Conservation (phyloP, 2,888 invertebrate genomes). For the Nomada lathburiana region DNA sequence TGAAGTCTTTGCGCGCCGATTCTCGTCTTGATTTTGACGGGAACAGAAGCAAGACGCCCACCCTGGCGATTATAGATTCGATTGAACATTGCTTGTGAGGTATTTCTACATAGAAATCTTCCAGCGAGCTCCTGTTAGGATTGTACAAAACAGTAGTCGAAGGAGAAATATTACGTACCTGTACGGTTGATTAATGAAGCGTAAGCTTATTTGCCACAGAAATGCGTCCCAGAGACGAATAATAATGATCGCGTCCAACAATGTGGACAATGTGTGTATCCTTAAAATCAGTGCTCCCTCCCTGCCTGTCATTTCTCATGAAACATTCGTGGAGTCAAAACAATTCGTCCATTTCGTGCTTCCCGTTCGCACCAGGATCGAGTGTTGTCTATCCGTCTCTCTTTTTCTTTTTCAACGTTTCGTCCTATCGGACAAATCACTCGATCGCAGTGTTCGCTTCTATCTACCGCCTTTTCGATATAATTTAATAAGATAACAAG, state of each 20-base stretch:
- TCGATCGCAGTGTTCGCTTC: slow-evolving; percentile 31
- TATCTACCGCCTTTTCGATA: slow-evolving; percentile 50
- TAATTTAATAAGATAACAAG: slow-evolving; percentile 79
- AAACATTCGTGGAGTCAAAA: slow-evolving; percentile 48
- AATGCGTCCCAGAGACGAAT: not conserved
- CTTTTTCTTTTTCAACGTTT: not conserved
- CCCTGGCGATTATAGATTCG: not conserved
- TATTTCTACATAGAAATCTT: slow-evolving; percentile 4
- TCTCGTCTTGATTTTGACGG: not conserved
- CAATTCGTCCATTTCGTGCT: slow-evolving; percentile 35
- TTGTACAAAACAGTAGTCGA: not conserved
- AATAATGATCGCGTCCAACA: slow-evolving; percentile 55
- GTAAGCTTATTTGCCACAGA: slow-evolving; percentile 2
- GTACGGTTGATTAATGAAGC: not conserved
- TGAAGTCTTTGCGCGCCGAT: not conserved
- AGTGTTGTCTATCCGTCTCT: not conserved
- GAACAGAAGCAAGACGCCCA: not conserved
- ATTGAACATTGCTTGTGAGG: not conserved
- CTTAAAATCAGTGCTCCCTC: slow-evolving; percentile 44
- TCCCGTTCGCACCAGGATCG: slow-evolving; percentile 32
- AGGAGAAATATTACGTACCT: too few species aligned
- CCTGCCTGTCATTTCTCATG: slow-evolving; percentile 32
- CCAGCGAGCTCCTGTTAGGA: too few species aligned
- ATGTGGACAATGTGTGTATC: slow-evolving; percentile 1
- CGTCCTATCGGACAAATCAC: slow-evolving; percentile 8